Evolutionary conservation across 2,113 vertebrate genomes (phyloP).

Genomic region (Nanorana parkeri): DNA sequence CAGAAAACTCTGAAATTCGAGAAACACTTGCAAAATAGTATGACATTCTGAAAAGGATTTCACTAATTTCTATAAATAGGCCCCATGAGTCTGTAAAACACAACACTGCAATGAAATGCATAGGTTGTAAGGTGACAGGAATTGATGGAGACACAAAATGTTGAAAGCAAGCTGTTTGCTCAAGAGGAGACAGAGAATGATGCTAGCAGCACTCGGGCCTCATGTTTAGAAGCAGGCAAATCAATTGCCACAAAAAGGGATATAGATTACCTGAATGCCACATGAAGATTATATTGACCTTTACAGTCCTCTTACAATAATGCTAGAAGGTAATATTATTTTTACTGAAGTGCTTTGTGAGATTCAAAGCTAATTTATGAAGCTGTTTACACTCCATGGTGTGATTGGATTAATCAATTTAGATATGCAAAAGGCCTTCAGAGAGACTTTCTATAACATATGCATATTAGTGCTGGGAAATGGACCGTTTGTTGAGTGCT

Average conservation of each 20-base stretch:
- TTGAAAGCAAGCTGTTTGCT: neutral
- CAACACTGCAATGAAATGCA: neutral
- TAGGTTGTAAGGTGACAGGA: neutral
- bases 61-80: too few species aligned
- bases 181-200: slow-evolving; percentile 14
- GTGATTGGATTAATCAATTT: slow-evolving; percentile 4
- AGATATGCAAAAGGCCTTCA: neutral
- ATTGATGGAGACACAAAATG: neutral
- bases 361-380: slow-evolving; percentile 12
- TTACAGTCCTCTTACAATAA: slow-evolving; percentile 6
- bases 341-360: slow-evolving; percentile 19
- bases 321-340: slow-evolving; percentile 8
- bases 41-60: too few species aligned
- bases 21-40: too few species aligned
- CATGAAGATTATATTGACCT: slow-evolving; percentile 32
- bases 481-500: neutral
- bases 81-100: neutral
- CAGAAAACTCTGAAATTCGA: too few species aligned
- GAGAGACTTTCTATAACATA: neutral
- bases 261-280: slow-evolving; percentile 23
- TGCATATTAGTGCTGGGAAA: neutral
- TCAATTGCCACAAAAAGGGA: slow-evolving; percentile 26
- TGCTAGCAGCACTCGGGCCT: neutral
- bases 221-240: slow-evolving; percentile 15
- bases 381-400: neutral